Evolutionary conservation across 2,797 vertebrate genomes (phyloP).

Genomic region (Sphenopsis melanotis): DNA sequence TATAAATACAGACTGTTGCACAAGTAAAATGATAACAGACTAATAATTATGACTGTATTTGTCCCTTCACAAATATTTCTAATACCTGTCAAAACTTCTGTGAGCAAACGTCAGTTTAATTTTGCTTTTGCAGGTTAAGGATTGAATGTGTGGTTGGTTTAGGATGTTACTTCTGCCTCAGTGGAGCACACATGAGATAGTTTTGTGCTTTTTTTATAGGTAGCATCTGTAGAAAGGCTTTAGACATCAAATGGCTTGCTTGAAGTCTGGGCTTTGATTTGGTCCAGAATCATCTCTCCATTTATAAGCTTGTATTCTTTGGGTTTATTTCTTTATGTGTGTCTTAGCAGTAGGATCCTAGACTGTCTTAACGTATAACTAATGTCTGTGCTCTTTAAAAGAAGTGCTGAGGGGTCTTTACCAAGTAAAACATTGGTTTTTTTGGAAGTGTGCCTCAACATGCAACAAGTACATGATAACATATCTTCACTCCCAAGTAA

Average conservation of each 20-base stretch:
- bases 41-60: not conserved
- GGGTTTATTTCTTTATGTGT: not conserved
- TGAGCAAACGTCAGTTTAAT: not conserved
- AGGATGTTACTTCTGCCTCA: not conserved
- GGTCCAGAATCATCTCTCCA: not conserved
- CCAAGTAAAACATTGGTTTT: not conserved
- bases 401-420: not conserved
- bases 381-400: not conserved
- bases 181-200: not conserved
- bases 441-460: not conserved
- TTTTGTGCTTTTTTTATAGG: not conserved
- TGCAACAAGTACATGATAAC: not conserved
- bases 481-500: not conserved
- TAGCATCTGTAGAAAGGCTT: not conserved
- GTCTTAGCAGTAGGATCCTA: not conserved
- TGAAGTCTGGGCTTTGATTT: not conserved
- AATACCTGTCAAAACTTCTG: not conserved
- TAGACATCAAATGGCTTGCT: not conserved
- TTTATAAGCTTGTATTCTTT: not conserved
- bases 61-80: not conserved
- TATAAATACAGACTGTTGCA: not conserved
- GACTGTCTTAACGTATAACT: not conserved
- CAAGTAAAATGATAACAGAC: not conserved
- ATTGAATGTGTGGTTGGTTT: not conserved
- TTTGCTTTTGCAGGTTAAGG: not conserved